Percentiles rank a stretch among this genome's conserved stretches.
Conservation (phyloP, 1,140 invertebrate species). For the Aphis craccivora region DNA sequence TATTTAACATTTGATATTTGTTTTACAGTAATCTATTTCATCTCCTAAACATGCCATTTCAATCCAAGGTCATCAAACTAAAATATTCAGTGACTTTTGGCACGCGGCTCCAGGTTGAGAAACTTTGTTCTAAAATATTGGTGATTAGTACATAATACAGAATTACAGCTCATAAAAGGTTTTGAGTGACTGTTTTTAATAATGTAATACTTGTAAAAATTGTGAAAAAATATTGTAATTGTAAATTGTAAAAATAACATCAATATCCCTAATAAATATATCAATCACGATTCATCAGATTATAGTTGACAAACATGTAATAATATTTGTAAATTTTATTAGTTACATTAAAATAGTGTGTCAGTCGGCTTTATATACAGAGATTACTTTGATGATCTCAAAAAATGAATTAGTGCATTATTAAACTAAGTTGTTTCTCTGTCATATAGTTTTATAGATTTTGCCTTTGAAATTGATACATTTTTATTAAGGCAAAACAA, state of each 20-base stretch:
- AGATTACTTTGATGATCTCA: background rate
- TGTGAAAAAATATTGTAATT: no score
- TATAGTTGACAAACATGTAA: background rate
- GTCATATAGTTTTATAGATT: background rate
- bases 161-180: background rate
- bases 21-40: no score
- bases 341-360: background rate
- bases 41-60: no score
- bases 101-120: no score
- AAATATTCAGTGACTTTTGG: no score
- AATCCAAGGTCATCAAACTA: no score
- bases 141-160: no score
- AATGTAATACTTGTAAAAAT: no score
- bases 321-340: background rate
- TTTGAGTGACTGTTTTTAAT: background rate
- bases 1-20: no score
- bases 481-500: background rate
- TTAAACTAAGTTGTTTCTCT: background rate
- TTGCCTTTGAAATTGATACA: background rate
- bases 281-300: background rate
- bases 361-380: background rate
- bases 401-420: background rate
- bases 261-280: background rate
- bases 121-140: no score
- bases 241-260: background rate